Conservation (phyloP, 2,888 invertebrate genomes). For the Sphecodes monilicornis region DNA sequence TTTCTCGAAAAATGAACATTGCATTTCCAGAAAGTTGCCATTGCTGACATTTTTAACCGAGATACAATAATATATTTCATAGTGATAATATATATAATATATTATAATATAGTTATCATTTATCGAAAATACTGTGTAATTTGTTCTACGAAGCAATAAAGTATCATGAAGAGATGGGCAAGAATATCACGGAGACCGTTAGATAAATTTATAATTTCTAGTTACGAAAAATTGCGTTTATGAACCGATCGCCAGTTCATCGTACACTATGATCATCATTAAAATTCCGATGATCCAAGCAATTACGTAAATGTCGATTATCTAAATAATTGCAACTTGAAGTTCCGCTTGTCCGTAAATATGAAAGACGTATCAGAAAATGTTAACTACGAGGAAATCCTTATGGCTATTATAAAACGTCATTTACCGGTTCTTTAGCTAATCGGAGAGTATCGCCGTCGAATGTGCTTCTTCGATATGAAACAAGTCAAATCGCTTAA, state of each 20-base stretch:
- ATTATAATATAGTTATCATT: too few species aligned
- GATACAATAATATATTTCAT: neutral
- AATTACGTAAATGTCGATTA: neutral
- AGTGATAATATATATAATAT: too few species aligned
- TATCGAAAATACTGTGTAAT: too few species aligned
- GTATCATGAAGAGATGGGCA: too few species aligned
- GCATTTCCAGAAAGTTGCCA: too few species aligned
- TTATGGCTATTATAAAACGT: constrained; percentile 13
- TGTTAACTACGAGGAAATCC: constrained; percentile 32
- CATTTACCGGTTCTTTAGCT: constrained; percentile 19
- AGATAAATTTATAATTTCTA: neutral
- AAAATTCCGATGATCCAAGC: neutral
- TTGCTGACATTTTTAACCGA: too few species aligned
- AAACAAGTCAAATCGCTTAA: neutral
- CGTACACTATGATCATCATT: neutral
- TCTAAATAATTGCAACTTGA: neutral
- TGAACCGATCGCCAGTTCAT: neutral
- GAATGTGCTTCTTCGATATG: neutral
- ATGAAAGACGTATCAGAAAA: constrained; percentile 17
- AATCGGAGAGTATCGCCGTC: constrained; percentile 6
- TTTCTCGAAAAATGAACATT: too few species aligned
- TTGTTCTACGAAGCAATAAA: too few species aligned
- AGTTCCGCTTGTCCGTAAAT: neutral
- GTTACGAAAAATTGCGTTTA: neutral
- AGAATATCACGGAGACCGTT: neutral